Conservation (phyloP, 2,113 vertebrate species). For the Oxyura jamaicensis region DNA sequence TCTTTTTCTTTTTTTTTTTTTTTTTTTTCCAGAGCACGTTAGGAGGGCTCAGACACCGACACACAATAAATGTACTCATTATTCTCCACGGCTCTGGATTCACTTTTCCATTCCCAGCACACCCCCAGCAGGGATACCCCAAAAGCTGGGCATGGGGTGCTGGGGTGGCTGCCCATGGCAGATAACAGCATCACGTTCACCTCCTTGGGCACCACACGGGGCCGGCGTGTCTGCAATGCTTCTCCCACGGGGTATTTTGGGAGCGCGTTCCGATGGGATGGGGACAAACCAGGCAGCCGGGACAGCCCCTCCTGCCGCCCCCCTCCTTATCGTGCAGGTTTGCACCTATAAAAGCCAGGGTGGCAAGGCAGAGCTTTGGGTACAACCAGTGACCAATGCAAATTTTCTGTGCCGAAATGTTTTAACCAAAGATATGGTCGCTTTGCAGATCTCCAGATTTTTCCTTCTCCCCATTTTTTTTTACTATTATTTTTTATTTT, state of each 20-base stretch:
- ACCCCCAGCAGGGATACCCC: background rate
- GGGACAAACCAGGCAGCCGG: background rate
- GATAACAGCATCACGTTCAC: slow-evolving; percentile 25
- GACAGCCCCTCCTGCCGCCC: background rate
- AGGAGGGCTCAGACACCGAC: background rate
- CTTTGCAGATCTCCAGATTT: background rate
- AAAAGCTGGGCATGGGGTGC: background rate
- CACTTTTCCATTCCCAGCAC: background rate
- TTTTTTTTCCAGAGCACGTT: background rate
- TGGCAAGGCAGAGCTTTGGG: background rate
- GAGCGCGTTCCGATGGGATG: slow-evolving; percentile 51
- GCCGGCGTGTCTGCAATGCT: slow-evolving; percentile 35
- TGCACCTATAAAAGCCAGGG: background rate
- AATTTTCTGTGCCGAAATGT: accelerated
- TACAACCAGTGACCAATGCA: accelerated
- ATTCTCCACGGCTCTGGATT: background rate
- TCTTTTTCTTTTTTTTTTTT: background rate
- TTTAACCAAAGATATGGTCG: background rate
- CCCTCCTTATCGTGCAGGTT: background rate
- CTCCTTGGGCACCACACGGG: slow-evolving; percentile 44
- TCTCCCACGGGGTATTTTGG: slow-evolving; percentile 35
- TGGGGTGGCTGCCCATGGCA: background rate
- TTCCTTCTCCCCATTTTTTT: background rate
- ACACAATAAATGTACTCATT: background rate
- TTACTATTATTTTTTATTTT: no score